Evolutionary conservation across 2,797 vertebrate species (phyloP).

Genomic region (Myotis findleyi): DNA sequence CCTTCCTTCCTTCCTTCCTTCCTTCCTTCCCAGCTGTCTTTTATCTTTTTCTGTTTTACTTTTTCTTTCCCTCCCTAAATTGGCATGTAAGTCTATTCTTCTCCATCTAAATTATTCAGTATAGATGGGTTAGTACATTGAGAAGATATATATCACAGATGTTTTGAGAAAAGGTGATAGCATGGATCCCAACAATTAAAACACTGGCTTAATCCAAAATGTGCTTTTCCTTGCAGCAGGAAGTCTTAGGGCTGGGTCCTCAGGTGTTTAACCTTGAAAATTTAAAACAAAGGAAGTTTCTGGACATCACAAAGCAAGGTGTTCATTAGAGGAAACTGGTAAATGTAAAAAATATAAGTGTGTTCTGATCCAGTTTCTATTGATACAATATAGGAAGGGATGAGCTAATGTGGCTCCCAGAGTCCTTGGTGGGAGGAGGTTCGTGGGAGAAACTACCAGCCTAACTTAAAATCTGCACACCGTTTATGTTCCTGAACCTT

Average conservation of each 20-base stretch:
- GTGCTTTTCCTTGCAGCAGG: background rate
- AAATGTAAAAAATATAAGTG: background rate
- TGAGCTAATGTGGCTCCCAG: background rate
- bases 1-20: too few relatives aligned
- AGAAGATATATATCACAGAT: background rate
- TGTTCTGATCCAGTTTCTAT: slow-evolving; percentile 32
- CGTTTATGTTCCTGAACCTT: background rate
- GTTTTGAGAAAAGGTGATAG: background rate
- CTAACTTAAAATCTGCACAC: background rate
- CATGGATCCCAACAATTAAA: background rate
- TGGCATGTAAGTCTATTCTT: background rate
- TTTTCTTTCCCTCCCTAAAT: background rate
- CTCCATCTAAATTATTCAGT: background rate
- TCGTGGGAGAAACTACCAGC: background rate
- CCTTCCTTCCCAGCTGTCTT: background rate
- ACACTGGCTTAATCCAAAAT: background rate
- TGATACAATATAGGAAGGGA: background rate
- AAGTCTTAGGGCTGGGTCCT: slow-evolving; percentile 19
- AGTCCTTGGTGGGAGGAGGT: background rate
- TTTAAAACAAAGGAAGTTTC: background rate
- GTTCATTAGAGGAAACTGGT: background rate
- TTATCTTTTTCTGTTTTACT: background rate
- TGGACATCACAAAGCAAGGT: background rate
- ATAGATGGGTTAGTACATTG: background rate
- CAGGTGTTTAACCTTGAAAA: slow-evolving; percentile 20